These are phyloP conservation scores for Isurus oxyrinchus DNA, from an alignment of 2,113 vertebrate genomes.

Conservation along the genomic window DNA sequence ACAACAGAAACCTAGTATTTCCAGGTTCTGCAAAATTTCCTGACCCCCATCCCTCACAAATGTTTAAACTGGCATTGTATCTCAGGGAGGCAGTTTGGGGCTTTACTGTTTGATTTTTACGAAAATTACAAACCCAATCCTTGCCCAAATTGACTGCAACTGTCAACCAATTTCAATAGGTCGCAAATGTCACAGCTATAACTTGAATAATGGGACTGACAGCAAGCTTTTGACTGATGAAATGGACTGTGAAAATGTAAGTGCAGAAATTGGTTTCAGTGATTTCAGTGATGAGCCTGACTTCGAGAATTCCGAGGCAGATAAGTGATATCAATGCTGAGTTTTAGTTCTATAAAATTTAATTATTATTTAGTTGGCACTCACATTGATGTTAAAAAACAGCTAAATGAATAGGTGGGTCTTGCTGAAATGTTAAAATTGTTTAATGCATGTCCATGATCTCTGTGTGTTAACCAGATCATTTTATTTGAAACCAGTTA, in stretches of 20 bases:
- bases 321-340: not conserved
- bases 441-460: not conserved
- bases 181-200: no score
- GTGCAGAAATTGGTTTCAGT: not conserved
- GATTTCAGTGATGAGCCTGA: not conserved
- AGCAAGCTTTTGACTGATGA: not conserved
- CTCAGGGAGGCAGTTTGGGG: not conserved
- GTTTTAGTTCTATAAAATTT: not conserved
- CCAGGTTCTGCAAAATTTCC: not conserved
- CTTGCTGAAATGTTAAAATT: not conserved
- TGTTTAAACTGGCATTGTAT: not conserved
- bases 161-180: not conserved
- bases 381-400: not conserved
- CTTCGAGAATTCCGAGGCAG: not conserved
- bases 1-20: not conserved
- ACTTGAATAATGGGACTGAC: not conserved
- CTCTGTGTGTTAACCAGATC: not conserved
- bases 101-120: not conserved
- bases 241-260: not conserved
- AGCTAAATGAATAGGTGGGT: not conserved
- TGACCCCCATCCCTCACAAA: not conserved
- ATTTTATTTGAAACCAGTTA: not conserved
- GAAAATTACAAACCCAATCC: not conserved
- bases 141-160: not conserved
- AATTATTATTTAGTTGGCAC: not conserved